A percentile compares a stretch with the other conserved stretches of the same genome.
Evolutionary conservation across 1,140 invertebrate species (phyloP).

Genomic region (Heliconius hermathena): DNA sequence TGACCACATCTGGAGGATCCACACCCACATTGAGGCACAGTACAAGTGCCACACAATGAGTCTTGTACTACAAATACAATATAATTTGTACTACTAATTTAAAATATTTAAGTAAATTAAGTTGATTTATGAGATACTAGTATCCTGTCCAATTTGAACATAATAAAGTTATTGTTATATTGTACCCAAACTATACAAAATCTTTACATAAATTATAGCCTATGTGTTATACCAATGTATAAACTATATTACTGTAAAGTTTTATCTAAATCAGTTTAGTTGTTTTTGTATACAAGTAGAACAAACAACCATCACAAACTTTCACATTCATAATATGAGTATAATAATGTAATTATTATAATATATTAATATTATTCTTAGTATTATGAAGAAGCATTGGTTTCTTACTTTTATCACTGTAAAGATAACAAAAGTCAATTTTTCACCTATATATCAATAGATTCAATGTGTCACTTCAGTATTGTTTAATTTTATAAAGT

Average conservation of each 20-base stretch:
- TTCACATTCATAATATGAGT: too few relatives aligned
- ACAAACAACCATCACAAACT: too few relatives aligned
- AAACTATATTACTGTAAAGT: too few relatives aligned
- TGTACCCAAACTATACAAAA: too few relatives aligned
- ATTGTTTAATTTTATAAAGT: not conserved
- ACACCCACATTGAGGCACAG: conserved; percentile 99
- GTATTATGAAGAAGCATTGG: not conserved
- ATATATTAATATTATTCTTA: not conserved
- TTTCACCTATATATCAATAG: not conserved
- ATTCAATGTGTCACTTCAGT: not conserved
- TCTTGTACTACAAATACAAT: conserved; percentile 91
- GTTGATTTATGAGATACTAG: not conserved
- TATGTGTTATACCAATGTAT: not conserved
- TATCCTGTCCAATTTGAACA: too few relatives aligned
- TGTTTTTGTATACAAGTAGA: too few relatives aligned
- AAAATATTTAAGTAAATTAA: not conserved
- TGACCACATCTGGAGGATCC: conserved; percentile 98
- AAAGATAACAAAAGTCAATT: conserved; percentile 7
- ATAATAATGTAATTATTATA: not conserved
- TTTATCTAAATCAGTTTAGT: too few relatives aligned
- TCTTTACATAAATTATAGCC: not conserved
- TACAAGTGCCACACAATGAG: conserved; percentile 99
- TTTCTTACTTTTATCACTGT: not conserved
- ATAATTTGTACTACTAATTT: not conserved
- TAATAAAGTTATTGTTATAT: not conserved